These are phyloP conservation scores for Cichlasoma orientale DNA, from an alignment of 2,797 vertebrate genomes.

Conservation along the genomic window DNA sequence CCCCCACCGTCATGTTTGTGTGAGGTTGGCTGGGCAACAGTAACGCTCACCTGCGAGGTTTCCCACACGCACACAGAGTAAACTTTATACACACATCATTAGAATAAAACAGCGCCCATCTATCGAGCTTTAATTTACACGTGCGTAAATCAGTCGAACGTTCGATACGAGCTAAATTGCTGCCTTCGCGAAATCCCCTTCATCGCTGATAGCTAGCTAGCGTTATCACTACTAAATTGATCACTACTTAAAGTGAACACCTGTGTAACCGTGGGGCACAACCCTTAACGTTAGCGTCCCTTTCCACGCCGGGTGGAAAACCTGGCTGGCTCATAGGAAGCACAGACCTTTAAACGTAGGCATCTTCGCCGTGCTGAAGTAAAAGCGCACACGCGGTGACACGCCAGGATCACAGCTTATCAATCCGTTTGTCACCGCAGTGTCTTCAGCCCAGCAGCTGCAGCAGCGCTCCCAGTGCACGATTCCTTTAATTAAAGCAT, in stretches of 20 bases:
- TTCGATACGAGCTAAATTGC: conserved; percentile 3
- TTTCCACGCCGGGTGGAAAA: neutral
- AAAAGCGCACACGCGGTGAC: conserved; percentile 28
- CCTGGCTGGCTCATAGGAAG: neutral
- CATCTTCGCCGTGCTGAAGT: neutral
- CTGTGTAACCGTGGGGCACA: neutral
- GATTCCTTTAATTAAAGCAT: neutral
- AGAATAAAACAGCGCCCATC: neutral
- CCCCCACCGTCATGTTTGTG: conserved; percentile 45
- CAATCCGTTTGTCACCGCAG: conserved; percentile 65
- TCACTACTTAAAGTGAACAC: conserved; percentile 14
- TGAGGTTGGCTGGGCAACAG: conserved; percentile 66
- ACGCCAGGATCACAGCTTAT: conserved; percentile 18
- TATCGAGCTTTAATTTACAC: neutral
- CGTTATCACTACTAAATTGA: neutral
- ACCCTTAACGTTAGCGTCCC: neutral
- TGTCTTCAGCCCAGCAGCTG: conserved; percentile 28
- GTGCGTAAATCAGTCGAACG: conserved; percentile 1
- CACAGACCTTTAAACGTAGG: neutral
- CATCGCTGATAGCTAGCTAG: conserved; percentile 28
- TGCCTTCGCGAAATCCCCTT: neutral
- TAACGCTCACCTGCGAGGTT: conserved; percentile 47
- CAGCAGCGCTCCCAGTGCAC: neutral
- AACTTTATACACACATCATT: conserved; percentile 7
- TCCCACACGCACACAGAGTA: conserved; percentile 35